phyloP scores from a whole-genome alignment of 2,113 vertebrate genomes.

The Enhydra lutris region DNA sequence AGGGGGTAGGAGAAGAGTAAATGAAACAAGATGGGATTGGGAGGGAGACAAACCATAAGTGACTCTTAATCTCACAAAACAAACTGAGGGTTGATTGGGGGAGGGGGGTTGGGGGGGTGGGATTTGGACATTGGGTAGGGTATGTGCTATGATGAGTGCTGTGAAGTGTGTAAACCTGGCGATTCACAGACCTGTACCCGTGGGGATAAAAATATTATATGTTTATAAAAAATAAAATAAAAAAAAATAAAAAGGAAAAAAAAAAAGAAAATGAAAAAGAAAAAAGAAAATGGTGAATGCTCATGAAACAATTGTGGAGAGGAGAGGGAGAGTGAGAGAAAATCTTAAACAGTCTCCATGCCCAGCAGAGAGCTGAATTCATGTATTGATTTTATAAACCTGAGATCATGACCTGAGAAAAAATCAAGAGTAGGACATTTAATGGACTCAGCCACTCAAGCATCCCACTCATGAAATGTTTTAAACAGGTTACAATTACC shows the following conservation, averaged over 20 bases:
- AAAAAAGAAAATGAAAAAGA: background rate
- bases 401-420: background rate
- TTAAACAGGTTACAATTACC: background rate
- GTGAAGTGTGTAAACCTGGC: too few species aligned
- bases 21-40: too few species aligned
- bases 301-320: background rate
- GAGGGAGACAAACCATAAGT: too few species aligned
- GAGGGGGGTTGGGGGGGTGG: too few species aligned
- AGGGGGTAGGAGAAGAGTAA: too few species aligned
- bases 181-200: too few species aligned
- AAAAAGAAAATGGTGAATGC: background rate
- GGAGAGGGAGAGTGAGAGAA: background rate
- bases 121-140: too few species aligned
- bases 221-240: too few species aligned
- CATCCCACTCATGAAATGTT: background rate
- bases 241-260: background rate
- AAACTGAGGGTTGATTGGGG: too few species aligned
- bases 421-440: background rate
- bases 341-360: background rate
- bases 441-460: background rate
- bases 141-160: too few species aligned
- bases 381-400: background rate
- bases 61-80: too few species aligned
- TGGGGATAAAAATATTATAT: too few species aligned
- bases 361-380: background rate